Evolutionary conservation across 2,888 invertebrate genomes (phyloP), one percentile per base, ranked within the genome.

Genomic region (Phlogophora meticulosa): DNA sequence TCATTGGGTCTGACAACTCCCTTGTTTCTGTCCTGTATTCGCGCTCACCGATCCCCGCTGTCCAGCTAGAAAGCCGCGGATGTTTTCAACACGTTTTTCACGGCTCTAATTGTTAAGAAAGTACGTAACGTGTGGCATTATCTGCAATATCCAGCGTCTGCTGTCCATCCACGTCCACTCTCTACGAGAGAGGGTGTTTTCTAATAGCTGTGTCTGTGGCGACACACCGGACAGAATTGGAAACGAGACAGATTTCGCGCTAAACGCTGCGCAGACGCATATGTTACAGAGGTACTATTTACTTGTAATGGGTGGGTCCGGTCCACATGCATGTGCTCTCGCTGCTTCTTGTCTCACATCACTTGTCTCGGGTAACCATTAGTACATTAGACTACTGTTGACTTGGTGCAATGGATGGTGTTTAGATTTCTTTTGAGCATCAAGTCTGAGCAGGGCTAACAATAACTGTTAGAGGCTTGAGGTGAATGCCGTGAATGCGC

Each of bases 41-140:
- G 9, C 17, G 36, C 32, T 24, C 32, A 63, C 36, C 28, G 9
- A 42, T 58, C 32, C 28, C 17, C 46, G 22, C 28, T 15, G 63
- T 48, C 42, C 46, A 63, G 28, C 38, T 71, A 68, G 74, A 79
- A 68, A 82, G 72, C 32, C 36, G 58, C 51, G 38, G 24, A 48
- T 57, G 59, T 46, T 72, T 63, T 56, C 56, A 70, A 75, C 58
- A 69, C 61, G 28, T 78, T 78, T 76, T 82, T 78, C 72, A 68
- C 67, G 61, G 56, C 70, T 76, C 40, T 80, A 72, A 78, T 76
- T 67, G 60, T 51, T 34, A 78, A 72, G 78, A 82, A 76, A 81
- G 78, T 49, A 63, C 46, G 70, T 65, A 61, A 56, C 78, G 51
- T 56, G 61, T 70, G 17, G 48, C 65, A 71, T 64, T 68, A 65